Evolutionary conservation across 2,113 vertebrate species (phyloP).

Genomic region (Nicator chloris): DNA sequence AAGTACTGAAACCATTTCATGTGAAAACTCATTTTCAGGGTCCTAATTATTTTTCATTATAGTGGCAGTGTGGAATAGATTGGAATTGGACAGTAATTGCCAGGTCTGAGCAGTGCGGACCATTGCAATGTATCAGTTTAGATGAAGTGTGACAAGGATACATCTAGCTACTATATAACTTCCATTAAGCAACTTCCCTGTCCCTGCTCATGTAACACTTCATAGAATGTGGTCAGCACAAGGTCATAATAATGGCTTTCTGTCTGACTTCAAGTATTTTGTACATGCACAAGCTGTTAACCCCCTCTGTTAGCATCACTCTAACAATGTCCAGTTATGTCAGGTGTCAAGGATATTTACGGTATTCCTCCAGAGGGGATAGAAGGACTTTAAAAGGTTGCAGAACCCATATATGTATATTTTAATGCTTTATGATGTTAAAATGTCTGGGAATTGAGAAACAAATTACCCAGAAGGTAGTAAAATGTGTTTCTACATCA

Average conservation of each 20-base stretch:
- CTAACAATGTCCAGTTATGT: slow-evolving; percentile 67
- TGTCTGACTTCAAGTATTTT: slow-evolving; percentile 76
- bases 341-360: slow-evolving; percentile 64
- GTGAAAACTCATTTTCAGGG: slow-evolving; percentile 98
- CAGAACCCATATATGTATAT: not conserved
- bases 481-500: not conserved
- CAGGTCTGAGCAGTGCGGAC: slow-evolving; percentile 86
- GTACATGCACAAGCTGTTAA: slow-evolving; percentile 77
- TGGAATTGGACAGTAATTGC: slow-evolving; percentile 99
- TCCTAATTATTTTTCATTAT: slow-evolving; percentile 99
- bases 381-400: slow-evolving; percentile 36
- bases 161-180: slow-evolving; percentile 87
- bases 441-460: slow-evolving; percentile 8
- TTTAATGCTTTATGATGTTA: not conserved
- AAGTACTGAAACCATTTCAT: slow-evolving; percentile 94
- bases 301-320: slow-evolving; percentile 70
- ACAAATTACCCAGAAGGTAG: not conserved
- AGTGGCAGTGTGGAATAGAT: slow-evolving; percentile 91
- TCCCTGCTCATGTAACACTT: slow-evolving; percentile 87
- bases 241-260: slow-evolving; percentile 85
- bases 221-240: slow-evolving; percentile 85
- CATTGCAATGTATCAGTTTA: slow-evolving; percentile 92
- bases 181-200: slow-evolving; percentile 93
- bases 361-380: slow-evolving; percentile 30
- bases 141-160: slow-evolving; percentile 98